Base-by-base conservation (phyloP, 2,888 invertebrate genomes). In the Macroteleia sp. region DNA sequence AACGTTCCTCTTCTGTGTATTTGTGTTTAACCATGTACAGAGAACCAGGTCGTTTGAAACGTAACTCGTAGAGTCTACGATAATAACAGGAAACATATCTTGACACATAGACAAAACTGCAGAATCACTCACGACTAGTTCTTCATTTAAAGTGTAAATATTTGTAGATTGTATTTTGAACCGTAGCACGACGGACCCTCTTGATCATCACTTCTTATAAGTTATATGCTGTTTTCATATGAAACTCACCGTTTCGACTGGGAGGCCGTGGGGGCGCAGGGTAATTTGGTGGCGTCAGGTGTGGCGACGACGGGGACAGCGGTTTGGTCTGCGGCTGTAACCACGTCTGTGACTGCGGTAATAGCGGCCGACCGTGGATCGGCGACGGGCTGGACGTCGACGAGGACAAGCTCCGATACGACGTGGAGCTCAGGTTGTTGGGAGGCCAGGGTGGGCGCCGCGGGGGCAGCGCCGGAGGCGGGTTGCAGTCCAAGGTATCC, bases 391-490 rank as follows among this genome's bases (percentile, higher is more conserved):
- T 77, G 67, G 75, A 61, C 50, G 67, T 67, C 73, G 80, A 57
- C 77, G 82, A 83, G 78, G 81, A 83, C 79, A 85, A 81, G 75
- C 81, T 84, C 77, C 82, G 77, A 19, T 64, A 66, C 70, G 80
- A 59, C 59, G 71, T 50, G 92, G 92, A 92, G 92, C 92, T 93
- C 92, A 92, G 91, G 92, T 92, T 84, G 86, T 85, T 88, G 83
- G 86, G 87, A 86, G 88, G 88, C 89, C 89, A 89, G 87, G 89
- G 89, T 84, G 89, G 90, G 89, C 88, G 90, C 89, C 90, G 90
- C 93, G 92, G 90, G 78, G 89, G 91, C 89, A 89, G 91, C 91
- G 92, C 92, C 91, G 92, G 92, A 89, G 92, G 91, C 91, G 91
- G 91, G 91, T 92, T 92, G 87, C 88, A 89, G 90, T 90, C 90